A percentile compares a stretch with the other conserved stretches of the same genome.
phyloP scores from a whole-genome alignment of 2,797 vertebrate genomes.

The Gymnodraco acuticeps region DNA sequence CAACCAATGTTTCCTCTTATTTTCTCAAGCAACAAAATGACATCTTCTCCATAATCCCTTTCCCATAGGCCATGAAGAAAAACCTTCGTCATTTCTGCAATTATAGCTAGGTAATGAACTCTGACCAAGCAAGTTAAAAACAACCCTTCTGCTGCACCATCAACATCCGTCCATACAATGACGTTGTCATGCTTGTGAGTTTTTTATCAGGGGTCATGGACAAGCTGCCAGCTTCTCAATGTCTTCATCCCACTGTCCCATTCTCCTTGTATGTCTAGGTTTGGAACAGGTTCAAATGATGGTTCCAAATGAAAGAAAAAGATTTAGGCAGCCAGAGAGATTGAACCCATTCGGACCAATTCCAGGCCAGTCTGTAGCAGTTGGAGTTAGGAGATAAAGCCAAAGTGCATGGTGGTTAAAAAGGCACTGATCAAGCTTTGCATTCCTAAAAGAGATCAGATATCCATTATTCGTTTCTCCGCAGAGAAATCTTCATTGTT shows the following conservation, averaged over 20 bases:
- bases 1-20: constrained; percentile 1
- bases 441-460: neutral
- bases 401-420: neutral
- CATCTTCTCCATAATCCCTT: constrained; percentile 29
- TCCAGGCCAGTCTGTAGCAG: constrained; percentile 1
- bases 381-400: neutral
- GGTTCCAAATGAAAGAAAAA: neutral
- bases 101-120: constrained; percentile 3
- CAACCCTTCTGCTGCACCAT: neutral
- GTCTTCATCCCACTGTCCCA: neutral
- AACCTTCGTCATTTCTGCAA: neutral
- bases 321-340: neutral
- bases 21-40: constrained; percentile 6
- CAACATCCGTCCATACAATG: neutral
- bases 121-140: neutral
- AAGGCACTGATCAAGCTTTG: neutral
- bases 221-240: neutral
- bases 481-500: no score
- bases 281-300: no score
- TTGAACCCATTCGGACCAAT: neutral
- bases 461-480: no score
- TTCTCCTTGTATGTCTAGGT: no score
- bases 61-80: constrained; percentile 13
- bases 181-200: neutral
- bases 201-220: neutral